Conservation (phyloP, 1,140 invertebrate species). For the Euwallacea similis region DNA sequence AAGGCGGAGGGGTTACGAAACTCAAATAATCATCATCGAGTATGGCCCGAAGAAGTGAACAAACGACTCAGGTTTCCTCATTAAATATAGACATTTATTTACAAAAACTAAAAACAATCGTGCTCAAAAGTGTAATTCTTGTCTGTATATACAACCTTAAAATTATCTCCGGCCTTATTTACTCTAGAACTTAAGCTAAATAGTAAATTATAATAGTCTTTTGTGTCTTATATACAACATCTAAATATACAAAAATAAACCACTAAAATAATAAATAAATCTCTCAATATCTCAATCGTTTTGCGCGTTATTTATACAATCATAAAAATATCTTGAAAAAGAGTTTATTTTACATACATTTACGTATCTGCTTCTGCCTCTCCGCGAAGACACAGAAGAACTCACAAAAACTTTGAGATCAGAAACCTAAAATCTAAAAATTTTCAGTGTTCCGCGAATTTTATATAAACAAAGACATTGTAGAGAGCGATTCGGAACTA, state of each 20-base stretch:
- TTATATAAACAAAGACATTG: too few relatives aligned
- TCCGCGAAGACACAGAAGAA: slow-evolving; percentile 18
- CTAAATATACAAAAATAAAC: slow-evolving; percentile 38
- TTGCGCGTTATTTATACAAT: slow-evolving; percentile 34
- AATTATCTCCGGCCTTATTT: slow-evolving; percentile 40
- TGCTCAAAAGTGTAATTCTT: slow-evolving; percentile 47
- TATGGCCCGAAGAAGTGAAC: too few relatives aligned
- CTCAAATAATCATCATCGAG: too few relatives aligned
- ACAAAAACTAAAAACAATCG: slow-evolving; percentile 51
- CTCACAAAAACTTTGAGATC: slow-evolving; percentile 19
- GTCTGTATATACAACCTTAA: slow-evolving; percentile 47
- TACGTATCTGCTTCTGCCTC: neutral
- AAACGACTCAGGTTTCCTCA: slow-evolving; percentile 3
- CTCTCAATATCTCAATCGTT: slow-evolving; percentile 25
- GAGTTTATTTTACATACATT: neutral
- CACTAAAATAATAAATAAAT: slow-evolving; percentile 33
- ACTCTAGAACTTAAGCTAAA: slow-evolving; percentile 16
- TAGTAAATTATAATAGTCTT: slow-evolving; percentile 37
- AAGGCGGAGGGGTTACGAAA: too few relatives aligned
- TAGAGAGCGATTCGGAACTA: too few relatives aligned
- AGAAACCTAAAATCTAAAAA: slow-evolving; percentile 8
- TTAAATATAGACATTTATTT: slow-evolving; percentile 50
- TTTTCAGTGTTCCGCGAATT: too few relatives aligned
- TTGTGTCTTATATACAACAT: slow-evolving; percentile 39
- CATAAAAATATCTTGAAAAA: slow-evolving; percentile 28